Conservation (phyloP, 2,113 vertebrate genomes). For the Aphyosemion australe region DNA sequence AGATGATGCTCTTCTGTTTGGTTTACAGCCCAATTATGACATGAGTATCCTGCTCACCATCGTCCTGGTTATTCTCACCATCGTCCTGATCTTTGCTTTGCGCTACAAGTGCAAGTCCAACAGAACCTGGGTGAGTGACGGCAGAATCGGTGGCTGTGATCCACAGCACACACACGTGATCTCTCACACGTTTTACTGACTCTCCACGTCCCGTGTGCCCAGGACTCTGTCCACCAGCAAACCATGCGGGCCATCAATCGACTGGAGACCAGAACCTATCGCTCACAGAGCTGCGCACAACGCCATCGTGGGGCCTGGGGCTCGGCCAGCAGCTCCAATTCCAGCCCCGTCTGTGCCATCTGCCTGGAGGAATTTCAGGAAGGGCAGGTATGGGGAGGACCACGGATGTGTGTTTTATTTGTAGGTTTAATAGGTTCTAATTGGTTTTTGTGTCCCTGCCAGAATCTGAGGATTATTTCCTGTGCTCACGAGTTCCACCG, state of each 20-base stretch:
- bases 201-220: background rate
- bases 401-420: background rate
- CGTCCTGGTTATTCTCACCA: constrained; percentile 86
- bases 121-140: constrained; percentile 84
- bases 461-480: constrained; percentile 96
- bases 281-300: constrained; percentile 76
- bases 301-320: constrained; percentile 75
- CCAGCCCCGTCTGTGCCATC: constrained; percentile 90
- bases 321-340: constrained; percentile 90
- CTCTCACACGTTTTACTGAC: background rate
- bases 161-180: background rate
- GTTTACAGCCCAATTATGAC: constrained; percentile 87
- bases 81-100: constrained; percentile 87
- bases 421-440: background rate
- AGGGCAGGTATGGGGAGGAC: constrained; percentile 84
- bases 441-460: constrained; percentile 3
- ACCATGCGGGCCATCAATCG: constrained; percentile 89
- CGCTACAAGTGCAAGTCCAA: constrained; percentile 87
- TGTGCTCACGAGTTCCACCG: constrained; percentile 96
- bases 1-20: background rate
- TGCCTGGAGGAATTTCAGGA: constrained; percentile 97
- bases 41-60: constrained; percentile 93
- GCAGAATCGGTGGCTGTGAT: background rate
- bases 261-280: constrained; percentile 88
- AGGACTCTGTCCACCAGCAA: constrained; percentile 93